Evolutionary conservation across 2,797 vertebrate species (phyloP).

Genomic region (Pelodytes ibericus): DNA sequence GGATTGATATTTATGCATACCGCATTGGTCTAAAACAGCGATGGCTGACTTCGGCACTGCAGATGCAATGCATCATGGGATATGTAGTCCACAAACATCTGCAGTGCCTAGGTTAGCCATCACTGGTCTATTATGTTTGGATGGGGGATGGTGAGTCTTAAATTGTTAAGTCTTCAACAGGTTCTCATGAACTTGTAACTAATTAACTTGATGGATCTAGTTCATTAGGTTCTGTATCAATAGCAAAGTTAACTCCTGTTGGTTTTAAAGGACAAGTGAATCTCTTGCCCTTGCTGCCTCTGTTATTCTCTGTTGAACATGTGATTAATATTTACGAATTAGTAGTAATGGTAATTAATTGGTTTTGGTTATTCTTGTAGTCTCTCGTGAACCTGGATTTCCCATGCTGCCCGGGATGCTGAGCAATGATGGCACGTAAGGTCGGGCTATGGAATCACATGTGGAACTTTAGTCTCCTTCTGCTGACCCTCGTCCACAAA

Average conservation of each 20-base stretch:
- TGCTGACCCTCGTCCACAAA: conserved; percentile 61
- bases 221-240: background rate
- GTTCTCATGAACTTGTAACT: conserved; percentile 2
- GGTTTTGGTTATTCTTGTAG: no score
- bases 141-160: no score
- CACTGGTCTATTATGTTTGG: no score
- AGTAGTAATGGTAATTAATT: background rate
- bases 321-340: background rate
- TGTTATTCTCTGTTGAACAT: background rate
- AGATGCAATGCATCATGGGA: no score
- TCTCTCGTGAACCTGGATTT: background rate
- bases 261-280: background rate
- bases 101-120: no score
- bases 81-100: no score
- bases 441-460: background rate
- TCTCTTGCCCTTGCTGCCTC: background rate
- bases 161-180: no score
- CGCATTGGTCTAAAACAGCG: no score
- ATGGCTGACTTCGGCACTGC: no score
- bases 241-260: background rate
- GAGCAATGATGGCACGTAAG: conserved; percentile 32
- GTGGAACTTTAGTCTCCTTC: conserved; percentile 64
- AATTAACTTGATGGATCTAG: background rate
- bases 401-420: conserved; percentile 1
- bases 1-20: no score